Base-by-base conservation (phyloP, 2,888 invertebrate genomes). In the Heteropelma amictum region DNA sequence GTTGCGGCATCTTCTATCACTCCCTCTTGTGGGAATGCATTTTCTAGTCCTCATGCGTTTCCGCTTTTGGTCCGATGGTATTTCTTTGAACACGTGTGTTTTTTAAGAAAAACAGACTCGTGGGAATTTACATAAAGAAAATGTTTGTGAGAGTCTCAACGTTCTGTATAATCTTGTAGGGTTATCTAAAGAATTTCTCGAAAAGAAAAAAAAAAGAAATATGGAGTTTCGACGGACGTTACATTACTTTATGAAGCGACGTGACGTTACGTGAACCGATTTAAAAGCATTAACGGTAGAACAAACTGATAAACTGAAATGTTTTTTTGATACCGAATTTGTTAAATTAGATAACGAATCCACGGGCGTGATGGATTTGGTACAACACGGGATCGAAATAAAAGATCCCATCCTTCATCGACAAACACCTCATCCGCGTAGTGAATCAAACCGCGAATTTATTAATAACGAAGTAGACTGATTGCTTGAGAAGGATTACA, bases 331-430 rank as follows among this genome's bases (percentile, higher is more conserved):
- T 17, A 23, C 0, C 1, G 68, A 76, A 54, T 76, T 76, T 42
- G 17, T 47, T 17, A 72, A 76, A 49, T 28, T 76, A 10, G 76
- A 73, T 33, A 61, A 58, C n/a, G 70, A 70, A 58, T 73, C 67
- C 0, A 76, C 76, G 2, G 72, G 72, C 0, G 19, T 58, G 45
- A 76, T 70, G 0, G 56, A 72, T 23, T 45, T 76, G 28, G 54
- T 54, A 2, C 28, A 65, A 38, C 72, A 76, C 42, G 54, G 60
- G 1, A 72, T 76, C 10, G 51, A 64, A 47, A 8, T 76, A 33
- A 19, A 42, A n/a, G 70, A 70, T 51, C 35, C 54, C 2, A 54
- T 21, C 17, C 63, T 63, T 1, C 54, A 70, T 54, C 49, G 70
- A 19, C 70, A 61, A 14, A 70, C 72, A 68, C 68, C 72, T 1